phyloP scores from a whole-genome alignment of 2,113 vertebrate species.

The Tichodroma muraria region DNA sequence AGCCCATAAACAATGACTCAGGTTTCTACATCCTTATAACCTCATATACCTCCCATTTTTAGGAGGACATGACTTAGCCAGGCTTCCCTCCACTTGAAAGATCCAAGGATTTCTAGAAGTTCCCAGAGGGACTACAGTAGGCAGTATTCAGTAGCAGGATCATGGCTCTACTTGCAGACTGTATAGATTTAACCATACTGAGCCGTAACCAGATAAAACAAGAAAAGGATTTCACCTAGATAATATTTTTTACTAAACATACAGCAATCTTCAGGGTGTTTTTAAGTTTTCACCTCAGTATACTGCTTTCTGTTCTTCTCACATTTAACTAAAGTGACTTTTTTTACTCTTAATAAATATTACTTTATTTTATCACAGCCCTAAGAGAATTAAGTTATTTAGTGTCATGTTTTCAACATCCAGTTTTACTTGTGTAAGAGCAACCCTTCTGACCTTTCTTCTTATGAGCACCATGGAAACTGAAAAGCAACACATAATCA shows the following conservation, averaged over 20 bases:
- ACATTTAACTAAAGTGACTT: not conserved
- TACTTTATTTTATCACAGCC: not conserved
- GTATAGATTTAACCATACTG: not conserved
- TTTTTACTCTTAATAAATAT: not conserved
- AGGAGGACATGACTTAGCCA: not conserved
- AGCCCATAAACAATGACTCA: not conserved
- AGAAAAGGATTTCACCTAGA: not conserved
- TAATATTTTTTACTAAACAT: not conserved
- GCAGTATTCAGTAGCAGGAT: not conserved
- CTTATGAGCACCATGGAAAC: not conserved
- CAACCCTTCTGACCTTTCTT: not conserved
- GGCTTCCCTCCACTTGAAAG: not conserved
- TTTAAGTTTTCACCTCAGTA: not conserved
- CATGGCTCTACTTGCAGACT: not conserved
- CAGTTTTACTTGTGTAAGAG: not conserved
- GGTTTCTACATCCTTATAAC: not conserved
- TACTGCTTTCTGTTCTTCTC: not conserved
- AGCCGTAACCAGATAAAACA: rapidly evolving
- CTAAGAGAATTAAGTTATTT: not conserved
- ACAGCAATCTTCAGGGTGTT: not conserved
- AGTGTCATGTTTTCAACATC: not conserved
- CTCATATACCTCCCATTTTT: not conserved
- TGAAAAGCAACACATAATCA: not conserved
- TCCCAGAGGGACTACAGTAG: not conserved
- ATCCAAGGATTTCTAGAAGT: not conserved